phyloP scores from a whole-genome alignment of 2,113 vertebrate species.

The Chamaea fasciata region DNA sequence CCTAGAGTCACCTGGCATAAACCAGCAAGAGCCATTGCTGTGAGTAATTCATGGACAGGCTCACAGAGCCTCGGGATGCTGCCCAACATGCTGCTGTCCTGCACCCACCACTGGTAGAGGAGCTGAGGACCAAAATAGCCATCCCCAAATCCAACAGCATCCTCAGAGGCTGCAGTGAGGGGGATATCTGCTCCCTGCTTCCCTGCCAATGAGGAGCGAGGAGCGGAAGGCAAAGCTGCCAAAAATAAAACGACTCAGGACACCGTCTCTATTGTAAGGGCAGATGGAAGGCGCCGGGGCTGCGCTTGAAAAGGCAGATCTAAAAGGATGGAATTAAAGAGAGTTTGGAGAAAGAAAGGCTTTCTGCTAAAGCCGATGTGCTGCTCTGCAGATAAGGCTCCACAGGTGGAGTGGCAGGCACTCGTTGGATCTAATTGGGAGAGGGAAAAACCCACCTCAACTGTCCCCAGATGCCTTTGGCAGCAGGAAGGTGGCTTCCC shows the following conservation, averaged over 20 bases:
- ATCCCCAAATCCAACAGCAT: neutral
- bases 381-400: neutral
- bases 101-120: fast-evolving
- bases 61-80: neutral
- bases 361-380: neutral
- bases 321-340: neutral
- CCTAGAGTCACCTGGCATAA: neutral
- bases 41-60: neutral
- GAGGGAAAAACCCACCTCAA: neutral
- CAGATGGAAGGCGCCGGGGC: neutral
- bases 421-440: neutral
- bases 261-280: neutral
- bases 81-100: neutral
- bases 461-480: neutral
- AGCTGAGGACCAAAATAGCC: neutral
- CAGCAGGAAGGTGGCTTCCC: neutral
- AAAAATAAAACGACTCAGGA: neutral
- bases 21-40: neutral
- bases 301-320: neutral
- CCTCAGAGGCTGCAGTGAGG: neutral
- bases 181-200: neutral
- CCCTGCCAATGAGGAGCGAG: fast-evolving
- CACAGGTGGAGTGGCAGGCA: neutral
- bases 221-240: neutral
- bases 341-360: neutral